A percentile compares a stretch with the other conserved stretches of the same genome.
Evolutionary conservation across 2,113 vertebrate species (phyloP).

Genomic region (Emydura subglobosa): DNA sequence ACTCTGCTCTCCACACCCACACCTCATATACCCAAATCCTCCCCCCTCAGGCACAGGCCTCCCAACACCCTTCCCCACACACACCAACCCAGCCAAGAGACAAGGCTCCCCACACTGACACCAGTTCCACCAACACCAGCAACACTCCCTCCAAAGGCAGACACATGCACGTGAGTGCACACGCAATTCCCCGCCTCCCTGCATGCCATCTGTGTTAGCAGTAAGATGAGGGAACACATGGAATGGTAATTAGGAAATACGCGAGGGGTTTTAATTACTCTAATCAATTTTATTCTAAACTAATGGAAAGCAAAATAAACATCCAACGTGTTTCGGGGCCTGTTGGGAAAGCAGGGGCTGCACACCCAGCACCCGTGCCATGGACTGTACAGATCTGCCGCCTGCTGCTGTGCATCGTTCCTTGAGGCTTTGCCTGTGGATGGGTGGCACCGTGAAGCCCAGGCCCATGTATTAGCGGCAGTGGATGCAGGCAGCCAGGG

Average conservation of each 20-base stretch:
- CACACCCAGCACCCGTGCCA: background rate
- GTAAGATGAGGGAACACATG: background rate
- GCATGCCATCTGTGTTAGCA: background rate
- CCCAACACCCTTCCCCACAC: background rate
- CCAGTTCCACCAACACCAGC: too few relatives aligned
- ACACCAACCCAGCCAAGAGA: background rate
- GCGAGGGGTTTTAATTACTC: too few relatives aligned
- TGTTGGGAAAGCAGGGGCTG: background rate
- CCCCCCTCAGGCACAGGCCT: background rate
- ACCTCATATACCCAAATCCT: background rate
- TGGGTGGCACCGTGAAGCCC: background rate
- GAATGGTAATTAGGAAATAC: background rate
- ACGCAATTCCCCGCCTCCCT: too few relatives aligned
- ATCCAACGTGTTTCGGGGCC: background rate
- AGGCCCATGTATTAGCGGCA: background rate
- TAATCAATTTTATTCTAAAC: background rate
- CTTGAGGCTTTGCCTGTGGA: background rate
- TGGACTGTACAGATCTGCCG: background rate
- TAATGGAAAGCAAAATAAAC: background rate
- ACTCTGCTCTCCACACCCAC: background rate
- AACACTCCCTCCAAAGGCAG: too few relatives aligned
- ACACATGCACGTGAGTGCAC: too few relatives aligned
- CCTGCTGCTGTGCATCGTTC: background rate
- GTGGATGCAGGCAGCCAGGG: background rate
- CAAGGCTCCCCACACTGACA: too few relatives aligned